phyloP scores from a whole-genome alignment of 2,113 vertebrate genomes.

The Albula glossodonta region DNA sequence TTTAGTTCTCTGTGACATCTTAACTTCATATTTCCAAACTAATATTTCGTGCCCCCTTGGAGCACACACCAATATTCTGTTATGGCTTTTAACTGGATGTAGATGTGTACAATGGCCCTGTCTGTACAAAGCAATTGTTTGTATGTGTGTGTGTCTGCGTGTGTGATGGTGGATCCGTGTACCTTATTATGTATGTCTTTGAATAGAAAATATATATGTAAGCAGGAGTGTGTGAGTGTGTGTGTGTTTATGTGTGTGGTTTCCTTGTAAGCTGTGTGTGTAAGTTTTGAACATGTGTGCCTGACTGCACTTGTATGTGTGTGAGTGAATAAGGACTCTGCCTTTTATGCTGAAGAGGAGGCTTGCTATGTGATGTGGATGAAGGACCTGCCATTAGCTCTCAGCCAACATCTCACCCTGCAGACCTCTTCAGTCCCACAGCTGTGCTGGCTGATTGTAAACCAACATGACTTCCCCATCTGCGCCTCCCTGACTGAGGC shows the following conservation, averaged over 20 bases:
- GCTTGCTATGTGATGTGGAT: neutral
- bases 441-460: neutral
- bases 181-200: no score
- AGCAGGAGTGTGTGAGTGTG: neutral
- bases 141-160: neutral
- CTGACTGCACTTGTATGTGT: neutral
- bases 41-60: neutral
- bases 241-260: neutral
- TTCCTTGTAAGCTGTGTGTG: neutral
- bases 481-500: neutral
- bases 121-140: neutral
- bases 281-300: neutral
- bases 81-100: neutral
- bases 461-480: neutral
- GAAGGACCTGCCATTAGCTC: neutral
- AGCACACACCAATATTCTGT: neutral
- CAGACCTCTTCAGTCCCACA: neutral
- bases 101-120: neutral
- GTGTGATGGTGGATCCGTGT: neutral
- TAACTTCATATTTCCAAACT: neutral
- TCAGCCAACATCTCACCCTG: neutral
- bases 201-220: no score
- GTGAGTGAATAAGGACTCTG: no score
- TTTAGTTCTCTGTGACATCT: neutral
- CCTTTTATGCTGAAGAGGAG: no score